Conservation (phyloP, 2,888 invertebrate species). For the Caenorhabditis plicata region DNA sequence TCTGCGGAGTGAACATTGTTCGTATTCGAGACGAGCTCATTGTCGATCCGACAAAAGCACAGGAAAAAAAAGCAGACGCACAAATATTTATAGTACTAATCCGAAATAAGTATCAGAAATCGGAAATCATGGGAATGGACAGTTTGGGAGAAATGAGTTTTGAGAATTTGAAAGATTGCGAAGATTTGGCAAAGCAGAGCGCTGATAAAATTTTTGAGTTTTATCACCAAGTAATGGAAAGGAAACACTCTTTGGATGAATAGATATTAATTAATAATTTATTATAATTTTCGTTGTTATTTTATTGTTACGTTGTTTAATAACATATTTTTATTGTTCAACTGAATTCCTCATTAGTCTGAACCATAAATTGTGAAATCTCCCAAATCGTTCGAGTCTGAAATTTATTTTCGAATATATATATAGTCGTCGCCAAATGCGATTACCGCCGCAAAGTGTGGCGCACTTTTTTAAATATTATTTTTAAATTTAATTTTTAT, state of each 20-base stretch:
- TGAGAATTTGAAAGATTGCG: conserved; percentile 14
- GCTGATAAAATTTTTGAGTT: conserved; percentile 23
- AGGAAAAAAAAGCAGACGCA: conserved; percentile 39
- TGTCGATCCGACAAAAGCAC: conserved; percentile 36
- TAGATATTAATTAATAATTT: no score
- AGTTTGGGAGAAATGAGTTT: conserved; percentile 12
- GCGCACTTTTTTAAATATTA: no score
- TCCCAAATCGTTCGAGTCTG: conserved; percentile 15
- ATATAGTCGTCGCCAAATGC: no score
- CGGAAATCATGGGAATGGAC: conserved; percentile 25
- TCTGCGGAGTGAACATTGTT: conserved; percentile 46
- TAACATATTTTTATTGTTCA: neutral
- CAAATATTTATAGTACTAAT: conserved; percentile 34
- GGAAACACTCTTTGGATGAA: conserved; percentile 20
- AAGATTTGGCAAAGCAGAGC: conserved; percentile 18
- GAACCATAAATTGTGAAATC: conserved; percentile 23
- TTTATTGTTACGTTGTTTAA: conserved; percentile 6
- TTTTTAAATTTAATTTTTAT: no score
- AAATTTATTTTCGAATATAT: no score
- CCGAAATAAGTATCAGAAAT: neutral
- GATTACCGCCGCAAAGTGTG: no score
- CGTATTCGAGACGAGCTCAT: conserved; percentile 36
- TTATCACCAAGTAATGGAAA: conserved; percentile 12
- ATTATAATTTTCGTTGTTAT: neutral
- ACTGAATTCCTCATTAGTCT: conserved; percentile 3